Conservation (phyloP, 2,888 invertebrate genomes). For the Cosmorhoe ocellata region DNA sequence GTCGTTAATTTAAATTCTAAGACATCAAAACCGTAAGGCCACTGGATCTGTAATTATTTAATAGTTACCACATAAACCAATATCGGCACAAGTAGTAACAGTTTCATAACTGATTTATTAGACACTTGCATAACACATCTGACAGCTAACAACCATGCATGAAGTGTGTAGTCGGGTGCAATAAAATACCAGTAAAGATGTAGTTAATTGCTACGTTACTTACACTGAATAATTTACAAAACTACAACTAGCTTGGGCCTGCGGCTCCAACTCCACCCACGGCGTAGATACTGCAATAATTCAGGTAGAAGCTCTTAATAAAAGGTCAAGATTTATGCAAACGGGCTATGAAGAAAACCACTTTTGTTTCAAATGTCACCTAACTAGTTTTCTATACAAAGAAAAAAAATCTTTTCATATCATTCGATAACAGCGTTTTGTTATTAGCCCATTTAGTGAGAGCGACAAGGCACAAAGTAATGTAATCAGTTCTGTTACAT, state of each 20-base stretch:
- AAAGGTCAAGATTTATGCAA: too few relatives aligned
- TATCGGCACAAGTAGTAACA: slow-evolving; percentile 20
- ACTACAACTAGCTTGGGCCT: slow-evolving; percentile 1
- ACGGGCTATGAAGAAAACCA: too few relatives aligned
- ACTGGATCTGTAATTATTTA: too few relatives aligned
- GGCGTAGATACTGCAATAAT: too few relatives aligned
- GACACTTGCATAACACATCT: slow-evolving; percentile 46
- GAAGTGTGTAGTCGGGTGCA: slow-evolving; percentile 38
- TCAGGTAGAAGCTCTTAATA: too few relatives aligned
- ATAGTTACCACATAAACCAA: slow-evolving; percentile 15
- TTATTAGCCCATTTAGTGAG: neutral
- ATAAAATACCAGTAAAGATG: slow-evolving; percentile 45
- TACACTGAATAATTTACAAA: neutral
- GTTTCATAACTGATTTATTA: slow-evolving; percentile 47
- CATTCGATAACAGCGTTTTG: too few relatives aligned
- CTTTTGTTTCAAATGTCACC: too few relatives aligned
- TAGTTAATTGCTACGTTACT: slow-evolving; percentile 36
- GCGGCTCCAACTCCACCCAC: neutral
- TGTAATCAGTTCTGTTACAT: slow-evolving; percentile 27
- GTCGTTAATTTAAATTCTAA: too few relatives aligned
- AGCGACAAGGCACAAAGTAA: slow-evolving; percentile 21
- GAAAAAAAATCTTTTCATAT: too few relatives aligned
- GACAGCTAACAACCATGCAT: slow-evolving; percentile 42
- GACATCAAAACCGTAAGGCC: too few relatives aligned
- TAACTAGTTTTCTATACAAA: too few relatives aligned